Evolutionary conservation across 2,888 invertebrate genomes (phyloP), one percentile per base, ranked within the genome.

Genomic region (Amorpha juglandis): DNA sequence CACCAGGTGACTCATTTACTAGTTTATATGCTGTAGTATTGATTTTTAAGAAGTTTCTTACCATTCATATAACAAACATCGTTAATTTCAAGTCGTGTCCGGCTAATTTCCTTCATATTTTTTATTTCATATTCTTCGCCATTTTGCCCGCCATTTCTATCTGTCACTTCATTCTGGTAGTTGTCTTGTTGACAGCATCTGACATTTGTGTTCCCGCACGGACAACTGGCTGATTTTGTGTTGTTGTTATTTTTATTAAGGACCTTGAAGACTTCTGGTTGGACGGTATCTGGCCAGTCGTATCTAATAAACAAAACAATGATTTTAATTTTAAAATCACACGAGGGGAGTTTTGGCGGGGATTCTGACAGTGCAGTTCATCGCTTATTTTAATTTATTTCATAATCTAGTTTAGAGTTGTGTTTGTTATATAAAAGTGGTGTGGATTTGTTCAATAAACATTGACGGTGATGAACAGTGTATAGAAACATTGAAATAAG

Each of bases 21-120:
- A 27, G 27, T 27, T 27, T 27, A 3, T 27, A 27, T 3, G 27
- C 27, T 27, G 7, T 9, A 19, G 12, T 63, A 48, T 35, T 16
- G 7, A 8, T 35, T 42, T 45, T 42, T 63, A 11, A 50, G 6
- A 51, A 63, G 45, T 55, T 45, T 79, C 90, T 88, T 86, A 99
- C 99, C 99, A 90, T 98, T 98, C 53, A 99, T 99, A 87, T 99
- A 99, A 80, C 98, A 97, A 38, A 99, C 98, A 68, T 96, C 96
- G 79, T 99, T 96, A 0, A 95, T 81, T 42, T 95, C 92, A 73
- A 98, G 91, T n/a, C 91, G 90, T 1, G 94, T 95, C 70, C 96
- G 94, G 0, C 95, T 95, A 14, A 95, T 95, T 81, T 96, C 95
- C 48, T 93, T 88, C 92, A 98, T 95, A 69, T 94, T 93, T 47